Conservation (phyloP, 2,888 invertebrate species). For the Brenthis hecate region DNA sequence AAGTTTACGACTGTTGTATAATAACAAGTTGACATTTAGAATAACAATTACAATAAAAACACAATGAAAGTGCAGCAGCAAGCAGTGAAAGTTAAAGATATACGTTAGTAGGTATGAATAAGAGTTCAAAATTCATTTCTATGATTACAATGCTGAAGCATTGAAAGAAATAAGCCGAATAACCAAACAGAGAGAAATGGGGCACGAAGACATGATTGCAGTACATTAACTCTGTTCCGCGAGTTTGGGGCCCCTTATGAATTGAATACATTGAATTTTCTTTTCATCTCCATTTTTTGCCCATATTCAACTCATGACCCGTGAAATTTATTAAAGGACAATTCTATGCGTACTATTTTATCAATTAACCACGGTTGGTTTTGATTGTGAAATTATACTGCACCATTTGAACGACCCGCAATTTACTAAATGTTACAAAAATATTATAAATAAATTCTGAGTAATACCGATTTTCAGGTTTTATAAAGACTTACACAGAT, state of each 20-base stretch:
- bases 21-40: conserved; percentile 50
- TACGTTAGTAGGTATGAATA: conserved; percentile 20
- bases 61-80: no score
- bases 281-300: conserved; percentile 74
- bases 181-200: conserved; percentile 38
- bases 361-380: conserved; percentile 73
- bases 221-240: conserved; percentile 62
- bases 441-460: neutral
- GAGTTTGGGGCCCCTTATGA: conserved; percentile 55
- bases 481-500: no score
- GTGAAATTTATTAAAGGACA: conserved; percentile 74
- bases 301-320: conserved; percentile 66
- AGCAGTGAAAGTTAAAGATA: neutral
- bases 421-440: conserved; percentile 49
- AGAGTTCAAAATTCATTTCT: neutral
- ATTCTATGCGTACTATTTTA: conserved; percentile 72
- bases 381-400: conserved; percentile 64
- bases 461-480: no score
- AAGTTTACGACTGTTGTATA: conserved; percentile 51
- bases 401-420: conserved; percentile 64
- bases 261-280: conserved; percentile 70
- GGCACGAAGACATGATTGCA: conserved; percentile 60
- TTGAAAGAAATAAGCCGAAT: conserved; percentile 19
- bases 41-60: conserved; percentile 32
- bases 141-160: neutral